Evolutionary conservation across 2,113 vertebrate genomes (phyloP).

Genomic region (Pica pica): DNA sequence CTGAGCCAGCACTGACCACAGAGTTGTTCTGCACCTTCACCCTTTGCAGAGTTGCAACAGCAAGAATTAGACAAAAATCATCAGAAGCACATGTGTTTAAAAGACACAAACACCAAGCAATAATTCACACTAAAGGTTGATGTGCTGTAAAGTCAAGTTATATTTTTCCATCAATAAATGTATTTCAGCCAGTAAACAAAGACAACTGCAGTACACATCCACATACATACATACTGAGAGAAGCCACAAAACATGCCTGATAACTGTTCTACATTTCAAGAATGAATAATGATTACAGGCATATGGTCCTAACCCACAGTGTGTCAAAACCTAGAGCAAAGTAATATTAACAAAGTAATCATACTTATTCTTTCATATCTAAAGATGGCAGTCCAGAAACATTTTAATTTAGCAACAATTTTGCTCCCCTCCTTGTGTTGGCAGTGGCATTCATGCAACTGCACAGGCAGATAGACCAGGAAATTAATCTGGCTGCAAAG

Average conservation of each 20-base stretch:
- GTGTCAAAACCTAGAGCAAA: background rate
- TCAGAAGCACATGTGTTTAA: background rate
- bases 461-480: background rate
- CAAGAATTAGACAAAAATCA: background rate
- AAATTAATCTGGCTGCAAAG: slow-evolving; percentile 37
- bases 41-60: background rate
- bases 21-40: background rate
- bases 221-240: background rate
- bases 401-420: slow-evolving; percentile 4
- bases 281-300: background rate
- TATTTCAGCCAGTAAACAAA: background rate
- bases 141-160: background rate
- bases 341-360: slow-evolving; percentile 5
- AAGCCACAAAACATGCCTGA: background rate
- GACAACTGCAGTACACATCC: background rate
- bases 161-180: background rate
- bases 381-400: slow-evolving; percentile 6
- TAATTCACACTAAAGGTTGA: background rate
- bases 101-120: background rate
- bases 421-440: background rate
- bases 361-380: slow-evolving; percentile 16
- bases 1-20: background rate
- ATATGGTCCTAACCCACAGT: background rate
- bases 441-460: slow-evolving; percentile 13
- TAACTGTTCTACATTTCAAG: background rate